A percentile compares a stretch with the other conserved stretches of the same genome.
Conservation (phyloP, 1,140 invertebrate species). For the Meloidogyne floridensis region DNA sequence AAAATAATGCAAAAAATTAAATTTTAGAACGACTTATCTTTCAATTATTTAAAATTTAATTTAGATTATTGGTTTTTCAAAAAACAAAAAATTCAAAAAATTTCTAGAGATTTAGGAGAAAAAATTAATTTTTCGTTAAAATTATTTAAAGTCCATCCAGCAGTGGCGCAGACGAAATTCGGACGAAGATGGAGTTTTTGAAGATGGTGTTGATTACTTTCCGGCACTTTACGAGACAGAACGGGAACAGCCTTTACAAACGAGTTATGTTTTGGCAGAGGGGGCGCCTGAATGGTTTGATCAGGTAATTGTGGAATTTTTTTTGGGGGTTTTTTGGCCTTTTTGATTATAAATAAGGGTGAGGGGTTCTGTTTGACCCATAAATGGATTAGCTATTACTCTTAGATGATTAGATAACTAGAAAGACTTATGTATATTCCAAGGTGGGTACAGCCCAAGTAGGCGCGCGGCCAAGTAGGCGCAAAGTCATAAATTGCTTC, state of each 20-base stretch:
- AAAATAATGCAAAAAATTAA: too few relatives aligned
- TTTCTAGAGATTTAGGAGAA: not conserved
- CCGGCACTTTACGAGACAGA: slow-evolving; percentile 50
- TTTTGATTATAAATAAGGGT: not conserved
- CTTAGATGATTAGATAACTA: too few relatives aligned
- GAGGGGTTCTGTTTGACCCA: too few relatives aligned
- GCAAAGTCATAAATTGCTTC: too few relatives aligned
- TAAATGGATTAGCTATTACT: too few relatives aligned
- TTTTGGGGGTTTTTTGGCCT: not conserved
- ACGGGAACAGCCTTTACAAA: slow-evolving; percentile 35
- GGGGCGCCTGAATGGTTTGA: slow-evolving; percentile 39
- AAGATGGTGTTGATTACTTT: slow-evolving; percentile 40
- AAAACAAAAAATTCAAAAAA: not conserved
- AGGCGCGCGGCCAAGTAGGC: too few relatives aligned
- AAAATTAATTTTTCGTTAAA: slow-evolving; percentile 13
- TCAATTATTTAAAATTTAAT: too few relatives aligned
- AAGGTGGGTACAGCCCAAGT: too few relatives aligned
- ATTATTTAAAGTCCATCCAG: slow-evolving; percentile 18
- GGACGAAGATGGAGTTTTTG: not conserved
- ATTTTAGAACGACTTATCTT: too few relatives aligned
- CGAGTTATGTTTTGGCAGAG: slow-evolving; percentile 46
- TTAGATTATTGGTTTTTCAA: not conserved
- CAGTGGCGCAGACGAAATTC: slow-evolving; percentile 22
- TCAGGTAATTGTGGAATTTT: slow-evolving; percentile 20
- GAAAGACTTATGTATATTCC: too few relatives aligned